These are phyloP conservation scores for Typhlomys cinereus DNA, from an alignment of 2,113 vertebrate genomes.

Conservation along the genomic window DNA sequence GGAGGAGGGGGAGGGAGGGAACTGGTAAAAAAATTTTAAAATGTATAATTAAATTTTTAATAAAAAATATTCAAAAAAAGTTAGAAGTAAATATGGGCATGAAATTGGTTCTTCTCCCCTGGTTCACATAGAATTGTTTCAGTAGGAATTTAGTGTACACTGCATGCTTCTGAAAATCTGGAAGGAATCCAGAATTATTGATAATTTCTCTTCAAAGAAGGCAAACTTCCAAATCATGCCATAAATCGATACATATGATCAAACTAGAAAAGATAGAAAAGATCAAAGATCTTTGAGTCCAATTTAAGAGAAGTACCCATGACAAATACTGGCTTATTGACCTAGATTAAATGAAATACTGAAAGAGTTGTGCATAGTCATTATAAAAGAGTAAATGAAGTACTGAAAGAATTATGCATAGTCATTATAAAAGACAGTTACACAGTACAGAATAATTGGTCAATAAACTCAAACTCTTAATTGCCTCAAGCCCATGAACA, in stretches of 20 bases:
- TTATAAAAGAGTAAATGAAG: slow-evolving; percentile 7
- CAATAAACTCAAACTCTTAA: slow-evolving; percentile 35
- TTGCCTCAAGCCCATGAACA: neutral
- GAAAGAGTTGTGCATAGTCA: neutral
- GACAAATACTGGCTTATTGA: slow-evolving; percentile 13
- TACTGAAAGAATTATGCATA: neutral
- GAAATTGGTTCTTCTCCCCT: neutral
- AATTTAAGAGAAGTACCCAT: neutral
- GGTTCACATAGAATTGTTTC: neutral
- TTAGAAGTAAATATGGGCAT: slow-evolving; percentile 6
- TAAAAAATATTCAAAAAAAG: neutral
- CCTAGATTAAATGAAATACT: slow-evolving; percentile 23
- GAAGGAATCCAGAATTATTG: neutral
- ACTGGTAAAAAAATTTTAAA: too few relatives aligned
- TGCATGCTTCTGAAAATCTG: neutral
- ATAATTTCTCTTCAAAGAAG: neutral
- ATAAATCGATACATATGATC: slow-evolving; percentile 8
- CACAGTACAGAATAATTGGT: neutral
- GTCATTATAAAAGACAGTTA: neutral
- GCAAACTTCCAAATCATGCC: slow-evolving; percentile 41
- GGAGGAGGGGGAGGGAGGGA: too few relatives aligned
- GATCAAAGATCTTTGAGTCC: slow-evolving; percentile 30
- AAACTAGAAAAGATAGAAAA: neutral
- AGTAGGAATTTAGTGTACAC: neutral
- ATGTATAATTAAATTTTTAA: too few relatives aligned